Conservation (phyloP, 2,113 vertebrate genomes). For the Nothocercus nigrocapillus region DNA sequence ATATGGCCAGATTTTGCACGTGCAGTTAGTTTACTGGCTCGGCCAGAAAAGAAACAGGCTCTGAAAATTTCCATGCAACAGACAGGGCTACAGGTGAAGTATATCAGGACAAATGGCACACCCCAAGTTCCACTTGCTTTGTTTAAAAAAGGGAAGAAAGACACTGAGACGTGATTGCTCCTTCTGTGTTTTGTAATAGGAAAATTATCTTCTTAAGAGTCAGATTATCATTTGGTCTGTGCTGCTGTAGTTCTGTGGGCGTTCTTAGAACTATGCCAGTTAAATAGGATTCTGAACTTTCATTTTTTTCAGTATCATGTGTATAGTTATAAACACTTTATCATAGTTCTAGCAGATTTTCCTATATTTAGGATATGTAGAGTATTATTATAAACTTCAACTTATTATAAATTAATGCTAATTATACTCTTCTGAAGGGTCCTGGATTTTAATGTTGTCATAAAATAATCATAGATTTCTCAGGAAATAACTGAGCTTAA, state of each 20-base stretch:
- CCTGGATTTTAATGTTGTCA: neutral
- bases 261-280: neutral
- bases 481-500: neutral
- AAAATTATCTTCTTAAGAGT: neutral
- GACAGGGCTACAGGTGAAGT: neutral
- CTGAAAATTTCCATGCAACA: neutral
- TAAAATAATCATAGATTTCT: neutral
- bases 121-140: neutral
- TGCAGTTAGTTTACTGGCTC: neutral
- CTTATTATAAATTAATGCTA: neutral
- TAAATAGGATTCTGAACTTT: no score
- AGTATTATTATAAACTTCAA: neutral
- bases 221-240: neutral
- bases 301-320: neutral
- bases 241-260: neutral
- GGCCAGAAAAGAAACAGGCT: neutral
- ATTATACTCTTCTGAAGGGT: neutral
- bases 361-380: neutral
- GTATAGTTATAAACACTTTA: neutral
- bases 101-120: neutral
- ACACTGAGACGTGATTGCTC: neutral
- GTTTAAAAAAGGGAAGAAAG: neutral
- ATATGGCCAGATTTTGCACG: neutral
- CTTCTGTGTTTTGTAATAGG: neutral
- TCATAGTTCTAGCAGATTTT: neutral